Percentiles rank a stretch among this genome's conserved stretches.
Evolutionary conservation across 2,888 invertebrate genomes (phyloP).

Genomic region (Allygus modestus): DNA sequence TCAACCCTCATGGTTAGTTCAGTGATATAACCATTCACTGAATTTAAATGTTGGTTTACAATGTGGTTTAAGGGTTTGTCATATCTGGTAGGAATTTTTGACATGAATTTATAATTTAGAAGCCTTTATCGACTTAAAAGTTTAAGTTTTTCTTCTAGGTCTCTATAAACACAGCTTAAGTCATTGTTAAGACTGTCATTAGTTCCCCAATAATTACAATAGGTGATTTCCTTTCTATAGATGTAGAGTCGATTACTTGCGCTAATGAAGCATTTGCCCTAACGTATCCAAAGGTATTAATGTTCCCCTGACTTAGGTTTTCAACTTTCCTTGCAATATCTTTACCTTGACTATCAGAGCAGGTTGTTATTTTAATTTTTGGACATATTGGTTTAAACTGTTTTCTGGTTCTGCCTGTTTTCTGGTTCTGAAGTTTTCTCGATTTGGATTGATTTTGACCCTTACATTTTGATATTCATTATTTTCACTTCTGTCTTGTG

Average conservation of each 20-base stretch:
- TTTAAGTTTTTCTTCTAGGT: slow-evolving; percentile 12
- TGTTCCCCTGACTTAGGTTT: neutral
- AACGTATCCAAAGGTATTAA: slow-evolving; percentile 9
- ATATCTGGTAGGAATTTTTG: neutral
- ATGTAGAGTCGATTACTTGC: neutral
- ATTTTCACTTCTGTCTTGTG: neutral
- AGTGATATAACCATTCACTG: neutral
- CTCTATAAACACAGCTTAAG: neutral
- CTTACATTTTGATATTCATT: neutral
- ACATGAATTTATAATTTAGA: neutral
- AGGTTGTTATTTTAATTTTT: neutral
- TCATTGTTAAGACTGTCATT: neutral
- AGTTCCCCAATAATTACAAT: slow-evolving; percentile 14
- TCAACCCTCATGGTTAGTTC: neutral
- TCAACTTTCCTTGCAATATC: slow-evolving; percentile 11
- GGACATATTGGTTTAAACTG: neutral
- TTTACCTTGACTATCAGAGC: slow-evolving; percentile 18
- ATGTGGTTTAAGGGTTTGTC: neutral
- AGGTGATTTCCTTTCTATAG: neutral
- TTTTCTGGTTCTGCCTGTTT: neutral
- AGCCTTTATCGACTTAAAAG: neutral
- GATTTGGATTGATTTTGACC: neutral
- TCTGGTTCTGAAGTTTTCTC: neutral
- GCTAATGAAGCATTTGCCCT: neutral
- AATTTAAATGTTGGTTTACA: too few relatives aligned